phyloP scores from a whole-genome alignment of 2,113 vertebrate genomes.

The Taxidea taxus region DNA sequence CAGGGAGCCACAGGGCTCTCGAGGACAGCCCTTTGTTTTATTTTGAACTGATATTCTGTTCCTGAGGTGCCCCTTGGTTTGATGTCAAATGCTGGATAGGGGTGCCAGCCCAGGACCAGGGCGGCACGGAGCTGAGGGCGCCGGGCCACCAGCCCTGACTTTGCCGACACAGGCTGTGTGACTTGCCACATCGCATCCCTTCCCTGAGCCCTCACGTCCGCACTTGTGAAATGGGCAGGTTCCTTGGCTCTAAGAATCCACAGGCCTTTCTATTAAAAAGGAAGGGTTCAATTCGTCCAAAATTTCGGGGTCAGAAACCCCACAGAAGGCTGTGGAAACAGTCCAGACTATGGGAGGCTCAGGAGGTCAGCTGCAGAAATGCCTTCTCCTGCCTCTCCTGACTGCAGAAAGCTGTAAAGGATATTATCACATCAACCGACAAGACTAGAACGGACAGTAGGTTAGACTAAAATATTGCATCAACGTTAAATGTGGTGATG shows the following conservation, averaged over 20 bases:
- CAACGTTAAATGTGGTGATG: background rate
- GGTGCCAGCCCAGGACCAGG: background rate
- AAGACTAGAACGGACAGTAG: background rate
- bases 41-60: background rate
- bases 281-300: background rate
- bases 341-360: background rate
- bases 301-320: background rate
- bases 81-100: background rate
- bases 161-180: background rate
- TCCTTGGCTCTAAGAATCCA: background rate
- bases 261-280: background rate
- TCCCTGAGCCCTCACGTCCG: background rate
- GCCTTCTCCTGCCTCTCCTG: background rate
- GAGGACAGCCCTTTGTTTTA: background rate
- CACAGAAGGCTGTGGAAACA: background rate
- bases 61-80: background rate
- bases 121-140: background rate
- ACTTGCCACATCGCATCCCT: background rate
- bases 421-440: background rate
- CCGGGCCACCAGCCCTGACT: background rate
- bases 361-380: background rate
- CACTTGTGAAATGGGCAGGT: background rate
- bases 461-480: background rate
- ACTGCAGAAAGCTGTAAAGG: background rate
- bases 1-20: background rate